Evolutionary conservation across 2,888 invertebrate genomes (phyloP).

Genomic region (Yponomeuta evonymella): DNA sequence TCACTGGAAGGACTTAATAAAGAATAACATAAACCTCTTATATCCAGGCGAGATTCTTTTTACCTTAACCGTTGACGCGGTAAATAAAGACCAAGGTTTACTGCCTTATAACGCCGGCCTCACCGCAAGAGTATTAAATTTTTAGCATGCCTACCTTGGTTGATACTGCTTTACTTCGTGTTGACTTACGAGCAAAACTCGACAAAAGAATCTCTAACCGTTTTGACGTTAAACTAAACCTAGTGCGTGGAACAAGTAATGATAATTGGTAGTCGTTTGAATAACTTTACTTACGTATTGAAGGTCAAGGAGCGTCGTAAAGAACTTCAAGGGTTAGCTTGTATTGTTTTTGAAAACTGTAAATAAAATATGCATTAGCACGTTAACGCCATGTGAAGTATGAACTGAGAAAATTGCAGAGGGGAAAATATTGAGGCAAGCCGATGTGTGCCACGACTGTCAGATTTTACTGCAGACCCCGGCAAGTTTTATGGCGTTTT

Average conservation of each 20-base stretch:
- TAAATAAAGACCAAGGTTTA: constrained; percentile 48
- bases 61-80: constrained; percentile 40
- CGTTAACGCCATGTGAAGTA: too few species aligned
- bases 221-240: not conserved
- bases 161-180: not conserved
- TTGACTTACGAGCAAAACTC: not conserved
- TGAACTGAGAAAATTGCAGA: too few species aligned
- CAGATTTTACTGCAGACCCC: constrained; percentile 45
- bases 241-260: not conserved
- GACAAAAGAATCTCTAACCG: not conserved
- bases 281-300: not conserved
- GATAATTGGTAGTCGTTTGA: not conserved
- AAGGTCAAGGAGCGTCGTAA: not conserved
- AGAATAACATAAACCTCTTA: constrained; percentile 49
- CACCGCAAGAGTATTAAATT: constrained; percentile 24
- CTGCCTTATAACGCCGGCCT: constrained; percentile 38
- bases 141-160: constrained; percentile 28
- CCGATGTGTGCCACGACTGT: constrained; percentile 13
- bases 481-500: constrained; percentile 43
- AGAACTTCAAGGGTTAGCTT: not conserved
- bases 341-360: not conserved
- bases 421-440: too few species aligned
- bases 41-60: constrained; percentile 48
- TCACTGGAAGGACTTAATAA: constrained; percentile 49
- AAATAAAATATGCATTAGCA: not conserved